These are phyloP conservation scores for Acholoe squamosa DNA, from an alignment of 2,888 invertebrate genomes.

Conservation along the genomic window DNA sequence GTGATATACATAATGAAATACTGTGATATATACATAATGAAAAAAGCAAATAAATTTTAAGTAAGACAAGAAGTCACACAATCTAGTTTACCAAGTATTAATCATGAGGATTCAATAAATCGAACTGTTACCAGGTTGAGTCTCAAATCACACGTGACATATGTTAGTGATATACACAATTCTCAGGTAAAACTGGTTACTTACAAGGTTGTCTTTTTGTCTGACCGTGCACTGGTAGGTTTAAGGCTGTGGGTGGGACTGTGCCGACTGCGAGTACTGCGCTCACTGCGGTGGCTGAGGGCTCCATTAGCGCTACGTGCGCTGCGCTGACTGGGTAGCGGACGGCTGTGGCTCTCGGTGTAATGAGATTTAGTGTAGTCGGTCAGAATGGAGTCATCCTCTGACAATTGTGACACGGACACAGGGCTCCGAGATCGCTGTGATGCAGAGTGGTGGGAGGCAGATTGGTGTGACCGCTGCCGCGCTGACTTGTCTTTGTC, in stretches of 20 bases:
- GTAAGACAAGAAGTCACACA: too few species aligned
- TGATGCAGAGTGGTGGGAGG: constrained; percentile 6
- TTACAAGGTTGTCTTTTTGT: constrained; percentile 40
- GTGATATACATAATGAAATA: too few species aligned
- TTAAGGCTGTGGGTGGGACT: not conserved
- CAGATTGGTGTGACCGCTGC: not conserved
- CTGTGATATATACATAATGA: too few species aligned
- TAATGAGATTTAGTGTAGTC: constrained; percentile 55
- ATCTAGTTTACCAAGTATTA: too few species aligned
- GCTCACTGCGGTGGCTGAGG: constrained; percentile 9
- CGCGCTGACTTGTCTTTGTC: not conserved
- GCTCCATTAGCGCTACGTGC: not conserved
- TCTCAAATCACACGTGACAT: too few species aligned
- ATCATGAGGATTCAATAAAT: too few species aligned
- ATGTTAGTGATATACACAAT: too few species aligned
- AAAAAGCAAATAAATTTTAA: too few species aligned
- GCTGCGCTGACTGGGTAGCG: constrained; percentile 2
- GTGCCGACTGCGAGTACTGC: not conserved
- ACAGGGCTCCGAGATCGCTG: constrained; percentile 41
- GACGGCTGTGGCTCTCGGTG: constrained; percentile 31
- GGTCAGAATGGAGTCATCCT: constrained; percentile 66
- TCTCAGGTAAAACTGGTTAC: not conserved
- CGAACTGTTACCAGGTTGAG: too few species aligned
- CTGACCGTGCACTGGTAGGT: not conserved
- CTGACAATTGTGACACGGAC: constrained; percentile 61